phyloP scores from a whole-genome alignment of 2,113 vertebrate genomes.

The Meles meles region DNA sequence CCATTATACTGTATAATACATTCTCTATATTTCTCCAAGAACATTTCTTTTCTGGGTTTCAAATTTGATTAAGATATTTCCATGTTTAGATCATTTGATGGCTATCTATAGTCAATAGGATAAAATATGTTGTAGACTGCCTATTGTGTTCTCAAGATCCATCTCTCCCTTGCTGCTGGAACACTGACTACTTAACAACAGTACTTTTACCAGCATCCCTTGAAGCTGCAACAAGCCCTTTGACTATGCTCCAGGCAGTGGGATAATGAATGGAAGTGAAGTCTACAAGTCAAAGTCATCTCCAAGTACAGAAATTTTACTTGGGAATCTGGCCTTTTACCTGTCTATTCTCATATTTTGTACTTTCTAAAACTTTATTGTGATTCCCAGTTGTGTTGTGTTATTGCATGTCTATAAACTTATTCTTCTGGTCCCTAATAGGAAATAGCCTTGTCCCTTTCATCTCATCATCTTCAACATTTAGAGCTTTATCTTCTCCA shows the following conservation, averaged over 20 bases:
- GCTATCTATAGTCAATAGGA: not conserved
- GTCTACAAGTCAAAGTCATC: not conserved
- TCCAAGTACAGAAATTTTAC: not conserved
- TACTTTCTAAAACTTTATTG: not conserved
- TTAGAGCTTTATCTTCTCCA: not conserved
- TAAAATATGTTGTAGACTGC: not conserved
- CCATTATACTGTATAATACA: not conserved
- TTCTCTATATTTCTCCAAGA: not conserved
- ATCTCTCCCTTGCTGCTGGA: not conserved
- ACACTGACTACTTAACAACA: not conserved
- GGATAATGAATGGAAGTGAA: not conserved
- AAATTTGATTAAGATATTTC: not conserved
- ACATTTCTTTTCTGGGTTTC: not conserved
- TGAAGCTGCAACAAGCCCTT: not conserved
- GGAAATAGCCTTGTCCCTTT: not conserved
- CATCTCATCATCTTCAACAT: constrained; percentile 20
- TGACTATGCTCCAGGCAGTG: not conserved
- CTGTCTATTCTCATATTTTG: not conserved
- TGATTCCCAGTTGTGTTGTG: not conserved
- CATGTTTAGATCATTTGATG: not conserved
- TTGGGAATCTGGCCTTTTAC: not conserved
- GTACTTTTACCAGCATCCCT: not conserved
- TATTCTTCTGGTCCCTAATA: not conserved
- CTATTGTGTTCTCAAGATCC: not conserved
- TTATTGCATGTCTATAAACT: not conserved